Conservation (phyloP, 1,140 invertebrate genomes). For the Manduca sexta region DNA sequence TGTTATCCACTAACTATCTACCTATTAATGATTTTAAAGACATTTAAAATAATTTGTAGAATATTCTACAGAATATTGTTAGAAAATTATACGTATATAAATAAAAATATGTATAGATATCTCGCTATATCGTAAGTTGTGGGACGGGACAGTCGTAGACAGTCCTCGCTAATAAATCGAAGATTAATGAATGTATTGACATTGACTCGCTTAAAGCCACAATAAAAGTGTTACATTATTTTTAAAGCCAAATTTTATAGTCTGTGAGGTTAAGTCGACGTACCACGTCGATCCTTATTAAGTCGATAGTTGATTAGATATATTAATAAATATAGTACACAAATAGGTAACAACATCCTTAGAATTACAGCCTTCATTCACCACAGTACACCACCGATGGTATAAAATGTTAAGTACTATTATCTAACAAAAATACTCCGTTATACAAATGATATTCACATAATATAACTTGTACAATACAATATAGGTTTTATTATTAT, state of each 20-base stretch:
- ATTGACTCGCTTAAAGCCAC: slow-evolving; percentile 68
- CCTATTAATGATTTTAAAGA: slow-evolving; percentile 39
- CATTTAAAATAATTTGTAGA: slow-evolving; percentile 58
- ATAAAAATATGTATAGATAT: slow-evolving; percentile 59
- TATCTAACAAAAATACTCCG: no score
- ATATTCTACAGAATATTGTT: slow-evolving; percentile 60
- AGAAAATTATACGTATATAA: slow-evolving; percentile 58
- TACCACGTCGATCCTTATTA: slow-evolving; percentile 46
- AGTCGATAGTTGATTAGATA: slow-evolving; percentile 62
- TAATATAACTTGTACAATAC: no score
- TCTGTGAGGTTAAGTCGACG: slow-evolving; percentile 68
- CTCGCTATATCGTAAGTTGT: slow-evolving; percentile 47
- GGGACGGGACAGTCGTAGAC: slow-evolving; percentile 35
- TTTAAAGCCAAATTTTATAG: slow-evolving; percentile 70
- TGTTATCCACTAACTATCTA: slow-evolving; percentile 38
- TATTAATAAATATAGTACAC: slow-evolving; percentile 62
- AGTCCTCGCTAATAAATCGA: slow-evolving; percentile 46
- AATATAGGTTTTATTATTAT: not conserved
- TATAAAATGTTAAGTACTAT: not conserved
- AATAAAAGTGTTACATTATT: slow-evolving; percentile 65
- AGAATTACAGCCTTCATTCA: slow-evolving; percentile 50
- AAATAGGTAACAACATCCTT: slow-evolving; percentile 66
- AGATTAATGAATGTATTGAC: slow-evolving; percentile 59
- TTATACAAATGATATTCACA: no score
- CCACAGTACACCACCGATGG: slow-evolving; percentile 21